Evolutionary conservation across 2,797 vertebrate genomes (phyloP).

Genomic region (Staurois parvus): DNA sequence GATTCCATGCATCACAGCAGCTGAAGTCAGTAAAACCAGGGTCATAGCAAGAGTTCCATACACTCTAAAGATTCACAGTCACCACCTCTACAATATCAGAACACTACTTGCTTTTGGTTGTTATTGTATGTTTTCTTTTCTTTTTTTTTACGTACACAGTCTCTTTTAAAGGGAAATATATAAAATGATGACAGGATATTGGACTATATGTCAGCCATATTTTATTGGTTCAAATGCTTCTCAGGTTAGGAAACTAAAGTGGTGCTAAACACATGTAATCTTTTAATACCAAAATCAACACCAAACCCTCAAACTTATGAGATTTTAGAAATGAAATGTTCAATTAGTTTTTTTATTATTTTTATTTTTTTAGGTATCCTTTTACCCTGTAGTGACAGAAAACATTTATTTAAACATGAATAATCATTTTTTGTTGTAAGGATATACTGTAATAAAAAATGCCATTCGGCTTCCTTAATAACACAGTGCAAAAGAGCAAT

Average conservation of each 20-base stretch:
- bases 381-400: slow-evolving; percentile 15
- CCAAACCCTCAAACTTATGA: slow-evolving; percentile 1
- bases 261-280: slow-evolving; percentile 86
- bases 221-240: slow-evolving; percentile 81
- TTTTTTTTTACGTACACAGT: slow-evolving; percentile 64
- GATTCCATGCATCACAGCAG: not conserved
- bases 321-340: slow-evolving; percentile 33
- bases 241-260: slow-evolving; percentile 91
- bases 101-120: slow-evolving; percentile 43
- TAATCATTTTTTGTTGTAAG: not conserved
- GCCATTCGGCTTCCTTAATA: not conserved
- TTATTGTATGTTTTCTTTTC: slow-evolving; percentile 17
- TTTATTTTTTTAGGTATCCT: not conserved
- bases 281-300: slow-evolving; percentile 15
- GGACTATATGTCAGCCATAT: slow-evolving; percentile 68
- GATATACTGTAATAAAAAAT: slow-evolving; percentile 9
- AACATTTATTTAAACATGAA: slow-evolving; percentile 44
- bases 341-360: slow-evolving; percentile 13
- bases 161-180: slow-evolving; percentile 79
- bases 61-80: slow-evolving; percentile 48
- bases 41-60: slow-evolving; percentile 22
- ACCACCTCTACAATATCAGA: slow-evolving; percentile 65
- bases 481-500: not conserved
- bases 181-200: slow-evolving; percentile 70
- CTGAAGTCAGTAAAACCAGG: slow-evolving; percentile 2